Evolutionary conservation across 2,113 vertebrate genomes (phyloP), one percentile per base, ranked within the genome.

Genomic region (Panthera uncia): DNA sequence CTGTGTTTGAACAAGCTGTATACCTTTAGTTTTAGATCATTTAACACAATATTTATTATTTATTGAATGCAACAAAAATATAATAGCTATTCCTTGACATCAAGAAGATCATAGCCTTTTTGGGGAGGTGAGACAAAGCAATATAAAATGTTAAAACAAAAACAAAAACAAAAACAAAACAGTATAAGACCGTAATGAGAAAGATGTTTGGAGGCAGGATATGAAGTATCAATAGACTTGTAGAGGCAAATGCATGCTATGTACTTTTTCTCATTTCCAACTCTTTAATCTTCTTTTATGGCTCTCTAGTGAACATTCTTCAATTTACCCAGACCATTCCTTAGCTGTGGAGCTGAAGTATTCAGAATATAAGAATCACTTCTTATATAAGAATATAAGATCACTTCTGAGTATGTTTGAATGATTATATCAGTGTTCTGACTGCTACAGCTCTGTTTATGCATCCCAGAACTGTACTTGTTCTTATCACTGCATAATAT

Each of bases 231-330:
- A 50, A 12, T 83, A 92, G 55, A 87, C 57, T 33, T 82, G 21
- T 18, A 81, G 79, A 85, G 50, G 55, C 31, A 41, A 41, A 25
- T 88, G 50, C 86, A 63, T 33, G 31, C 23, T 61, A 14, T 38
- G 41, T 1, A n/a, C 33, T 48, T 96, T 80, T 86, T 63, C 55
- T 95, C 61, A 33, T 95, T 95, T 94, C 7, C 66, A 94, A 61
- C 48, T 29, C 19, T 84, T 96, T 88, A 69, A 89, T 95, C 68
- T 84, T 85, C 29, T 87, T 76, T 68, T 95, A 31, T 92, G 71
- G 69, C 16, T 63, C 78, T 85, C n/a, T 79, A 89, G 13, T 80
- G 92, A 80, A 85, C 13, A 50, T 96, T 69, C 38, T 84, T 95
- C 41, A 55, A 2, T 80, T 84, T 96, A 68, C 55, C n/a, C 55